Base-by-base conservation (phyloP, 1,140 invertebrate genomes). In the Coelopa frigida region DNA sequence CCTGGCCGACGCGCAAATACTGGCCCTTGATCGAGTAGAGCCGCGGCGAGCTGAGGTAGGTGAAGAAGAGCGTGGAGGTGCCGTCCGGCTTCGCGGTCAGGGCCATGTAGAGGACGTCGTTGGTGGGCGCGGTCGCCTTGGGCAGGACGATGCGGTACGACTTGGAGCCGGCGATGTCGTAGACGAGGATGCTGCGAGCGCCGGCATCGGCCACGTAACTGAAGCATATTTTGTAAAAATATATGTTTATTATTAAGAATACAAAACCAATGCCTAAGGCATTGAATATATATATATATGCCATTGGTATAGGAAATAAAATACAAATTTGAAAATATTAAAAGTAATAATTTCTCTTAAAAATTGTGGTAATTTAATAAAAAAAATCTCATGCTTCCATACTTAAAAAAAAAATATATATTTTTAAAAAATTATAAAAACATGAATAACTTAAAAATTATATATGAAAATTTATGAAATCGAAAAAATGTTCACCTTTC, bases 41-140 rank as follows among this genome's bases (percentile, higher is more conserved):
- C 15, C 71, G 65, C 4, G 67, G 55, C 0, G 73, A 77, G 31
- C 73, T 74, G 3, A 81, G 54, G 50, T 80, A 82, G 15, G 75
- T 79, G 60, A 81, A 78, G 58, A 76, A 79, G 0, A 81, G 50
- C 0, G 74, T 63, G 20, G 72, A 70, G 4, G 61, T 61, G 22
- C 75, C 76, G 29, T 69, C 71, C 4, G 61, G 50, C 51, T 75
- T 74, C 5, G 70, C 59, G 2, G 75, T 71, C 12, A 81, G 53
- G 0, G 71, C 71, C 14, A 78, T 63, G 49, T 80, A 81, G 1
- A 82, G 63, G 3, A 80, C 78, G 55, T 81, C 79, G 24, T 64
- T 70, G 4, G 50, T 56, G 12, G 61, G 55, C 2, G 67, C 62
- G 1, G 76, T 73, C 2, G 72, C 75, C 39, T 67, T 57, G 2